Base-by-base conservation (phyloP, 2,888 invertebrate species). In the Steinernema carpocapsae region DNA sequence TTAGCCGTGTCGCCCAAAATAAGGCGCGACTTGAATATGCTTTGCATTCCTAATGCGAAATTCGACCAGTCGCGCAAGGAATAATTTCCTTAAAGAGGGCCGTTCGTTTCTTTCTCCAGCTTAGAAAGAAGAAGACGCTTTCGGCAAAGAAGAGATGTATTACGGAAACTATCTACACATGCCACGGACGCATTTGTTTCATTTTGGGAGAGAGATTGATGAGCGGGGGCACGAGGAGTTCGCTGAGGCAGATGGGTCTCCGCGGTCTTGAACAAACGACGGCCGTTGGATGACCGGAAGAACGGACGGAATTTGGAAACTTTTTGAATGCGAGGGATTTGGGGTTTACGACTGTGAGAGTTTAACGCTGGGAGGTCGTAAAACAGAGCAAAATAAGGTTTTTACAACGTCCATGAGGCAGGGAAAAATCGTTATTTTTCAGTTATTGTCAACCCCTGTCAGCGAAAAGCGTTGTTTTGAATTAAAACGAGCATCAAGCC, bases 1-100 rank as follows among this genome's bases (percentile, higher is more conserved):
- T 64, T 64, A 64, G 64, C 32, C 64, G 64, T 64, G 64, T 64
- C 64, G n/a, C 32, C 12, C 64, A 32, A 29, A 64, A 64, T 64
- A 64, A 64, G 32, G 32, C 64, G 32, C 64, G 26, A 64, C 32
- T 64, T 32, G 64, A 64, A 64, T 64, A 64, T 64, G 64, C 64
- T 64, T 64, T 64, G 64, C 64, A 64, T 64, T 64, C 32, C 32
- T 64, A 64, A 64, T 64, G 64, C 64, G 64, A 26, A 64, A 64
- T 64, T 64, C 64, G 64, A 64, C 29, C 64, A 26, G 17, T 10
- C 32, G 17, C 32, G 32, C 24, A 32, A 22, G 22, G 56, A 26
- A 29, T 64, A 64, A 64, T 64, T 64, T n/a, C 64, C 6, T 10
- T n/a, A 6, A 48, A 48, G 48, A 19, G 48, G n/a, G 48, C 48